Conservation (phyloP, 2,113 vertebrate genomes). For the Gnathonemus longibarbis region DNA sequence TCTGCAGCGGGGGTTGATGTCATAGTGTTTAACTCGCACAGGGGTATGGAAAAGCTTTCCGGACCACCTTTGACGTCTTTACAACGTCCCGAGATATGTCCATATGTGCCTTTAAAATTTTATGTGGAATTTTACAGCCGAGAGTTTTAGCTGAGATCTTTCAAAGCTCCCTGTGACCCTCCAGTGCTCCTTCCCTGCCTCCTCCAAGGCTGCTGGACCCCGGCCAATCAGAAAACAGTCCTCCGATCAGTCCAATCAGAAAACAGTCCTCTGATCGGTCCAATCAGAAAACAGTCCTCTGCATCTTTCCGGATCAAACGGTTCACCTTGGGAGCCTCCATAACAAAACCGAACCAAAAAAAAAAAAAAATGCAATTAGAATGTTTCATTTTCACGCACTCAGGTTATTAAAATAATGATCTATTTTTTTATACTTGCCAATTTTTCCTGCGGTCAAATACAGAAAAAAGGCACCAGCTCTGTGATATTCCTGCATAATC, state of each 20-base stretch:
- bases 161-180: background rate
- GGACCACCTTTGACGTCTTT: constrained; percentile 3
- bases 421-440: background rate
- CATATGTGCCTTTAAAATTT: constrained; percentile 9
- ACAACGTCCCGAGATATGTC: background rate
- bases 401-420: background rate
- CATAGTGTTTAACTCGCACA: background rate
- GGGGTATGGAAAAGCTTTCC: background rate
- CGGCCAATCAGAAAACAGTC: background rate
- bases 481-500: constrained; percentile 6
- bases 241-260: too few relatives aligned
- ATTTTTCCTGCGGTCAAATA: background rate
- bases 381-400: background rate
- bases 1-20: background rate
- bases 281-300: background rate
- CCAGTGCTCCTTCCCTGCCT: background rate
- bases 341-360: background rate
- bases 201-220: background rate
- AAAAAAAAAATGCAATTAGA: background rate
- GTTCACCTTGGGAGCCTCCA: background rate
- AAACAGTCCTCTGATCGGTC: background rate
- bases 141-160: constrained; percentile 4
- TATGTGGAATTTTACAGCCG: constrained; percentile 9
- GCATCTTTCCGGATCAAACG: background rate
- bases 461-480: background rate